Base-by-base conservation (phyloP, 2,797 vertebrate species). In the Heteromormyrus szaboi region DNA sequence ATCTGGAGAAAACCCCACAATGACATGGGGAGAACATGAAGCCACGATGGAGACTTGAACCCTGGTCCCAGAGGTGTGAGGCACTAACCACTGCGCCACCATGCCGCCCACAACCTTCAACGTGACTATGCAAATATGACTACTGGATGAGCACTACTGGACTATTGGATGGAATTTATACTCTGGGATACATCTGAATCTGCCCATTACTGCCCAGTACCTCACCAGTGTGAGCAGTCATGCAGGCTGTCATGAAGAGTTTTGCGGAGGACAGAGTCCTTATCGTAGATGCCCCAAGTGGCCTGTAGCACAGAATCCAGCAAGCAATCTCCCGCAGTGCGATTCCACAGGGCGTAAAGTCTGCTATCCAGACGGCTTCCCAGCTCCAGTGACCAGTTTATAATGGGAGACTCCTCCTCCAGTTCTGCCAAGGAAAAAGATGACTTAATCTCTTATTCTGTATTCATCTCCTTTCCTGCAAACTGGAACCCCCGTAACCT, bases 181-280 rank as follows among this genome's bases (percentile, higher is more conserved):
- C 33, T 72, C 12, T 72, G 33, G 68, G 12, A 72, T 72, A 33
- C 68, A 72, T 72, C 76, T 19, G 76, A 81, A 46, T 7, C 9
- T 50, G 48, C n/a, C 46, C 44, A 17, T 12, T 17, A 14, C 48
- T 53, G 83, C 22, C 29, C 50, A 33, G 3, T 12, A 19, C 62
- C 97, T 96, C 92, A 99, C 99, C 99, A 99, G 90, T 99, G 98
- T n/a, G 98, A 99, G 94, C 98, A 99, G 97, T 99, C 97, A 0
- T 99, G 98, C 91, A 99, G 96, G 95, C 98, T 99, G 95, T 99
- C 98, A 0, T 99, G 98, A 87, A 99, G 97, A 48, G 98, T 98
- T 92, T 99, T 99, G 92, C 98, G 96, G 98, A 99, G 97, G 92
- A 99, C 98, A 0, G 98, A 99, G 93, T 99, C 98, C 92, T 99